These are phyloP conservation scores for Epizoanthus scotinus DNA, from an alignment of 92 coral and sea anemone genomes.

Conservation along the genomic window DNA sequence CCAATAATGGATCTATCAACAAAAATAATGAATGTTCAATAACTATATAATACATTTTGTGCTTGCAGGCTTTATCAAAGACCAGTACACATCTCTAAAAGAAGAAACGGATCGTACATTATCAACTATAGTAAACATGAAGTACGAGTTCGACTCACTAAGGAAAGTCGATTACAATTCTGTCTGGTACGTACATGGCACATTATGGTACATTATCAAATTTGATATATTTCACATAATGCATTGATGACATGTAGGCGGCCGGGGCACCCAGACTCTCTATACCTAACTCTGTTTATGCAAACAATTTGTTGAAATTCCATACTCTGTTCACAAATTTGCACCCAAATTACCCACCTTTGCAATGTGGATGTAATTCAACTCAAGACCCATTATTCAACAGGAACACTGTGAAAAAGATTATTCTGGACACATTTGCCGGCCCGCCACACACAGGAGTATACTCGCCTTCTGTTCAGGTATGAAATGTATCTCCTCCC, in stretches of 20 bases:
- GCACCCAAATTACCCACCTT: no score
- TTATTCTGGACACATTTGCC: slow-evolving; percentile 68
- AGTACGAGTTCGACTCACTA: slow-evolving; percentile 64
- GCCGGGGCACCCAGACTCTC: no score
- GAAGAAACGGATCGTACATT: slow-evolving; percentile 75
- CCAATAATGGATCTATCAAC: no score
- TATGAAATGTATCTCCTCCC: slow-evolving; percentile 14
- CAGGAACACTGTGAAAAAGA: slow-evolving; percentile 64
- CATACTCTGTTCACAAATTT: no score
- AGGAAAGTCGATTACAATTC: slow-evolving; percentile 60
- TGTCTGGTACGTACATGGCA: slow-evolving; percentile 57
- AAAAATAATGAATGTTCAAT: no score
- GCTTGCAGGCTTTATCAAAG: slow-evolving; percentile 67
- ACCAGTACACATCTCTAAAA: slow-evolving; percentile 69
- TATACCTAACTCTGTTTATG: no score
- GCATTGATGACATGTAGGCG: no score
- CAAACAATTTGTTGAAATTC: no score
- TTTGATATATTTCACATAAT: no score
- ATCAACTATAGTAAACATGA: slow-evolving; percentile 71
- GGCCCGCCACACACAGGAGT: slow-evolving; percentile 77
- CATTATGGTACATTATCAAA: background rate
- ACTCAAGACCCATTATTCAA: background rate
- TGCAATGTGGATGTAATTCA: no score
- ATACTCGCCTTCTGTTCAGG: slow-evolving; percentile 83
- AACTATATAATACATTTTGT: background rate